Evolutionary conservation across 2,797 vertebrate genomes (phyloP), one percentile per base, ranked within the genome.

Genomic region (Liparis tanakae): DNA sequence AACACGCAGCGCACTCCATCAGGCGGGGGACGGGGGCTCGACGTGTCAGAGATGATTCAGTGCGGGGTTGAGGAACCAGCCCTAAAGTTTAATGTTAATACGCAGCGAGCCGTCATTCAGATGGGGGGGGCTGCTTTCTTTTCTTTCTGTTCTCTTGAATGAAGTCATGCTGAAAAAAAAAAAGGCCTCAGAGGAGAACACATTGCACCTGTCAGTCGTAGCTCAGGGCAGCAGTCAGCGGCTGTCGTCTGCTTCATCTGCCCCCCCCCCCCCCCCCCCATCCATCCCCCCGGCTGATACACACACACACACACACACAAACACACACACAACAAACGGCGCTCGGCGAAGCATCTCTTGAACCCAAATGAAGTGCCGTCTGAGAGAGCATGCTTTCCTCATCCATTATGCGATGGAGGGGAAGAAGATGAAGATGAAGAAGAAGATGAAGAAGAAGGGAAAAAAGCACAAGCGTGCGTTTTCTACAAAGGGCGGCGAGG

Each of bases 161-260:
- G 78, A 88, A 90, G 73, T 85, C 82, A 84, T 70, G 84, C 85
- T 79, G 86, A 90, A 91, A 87, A 39, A 58, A 22, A 39, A n/a
- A 59, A n/a, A 63, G 67, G 67, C 73, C 85, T 87, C 65, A 20
- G 78, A 83, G 85, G 69, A 74, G 76, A 79, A 74, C 86, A 79
- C 82, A 72, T 62, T 78, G 88, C 90, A 91, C 91, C 91, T 90
- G 90, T 88, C 90, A 85, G 85, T 80, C 18, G 80, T 68, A 53
- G 83, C 89, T 88, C 76, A 85, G 79, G 89, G 89, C 85, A 85
- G 85, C 82, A 67, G 69, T 71, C 65, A 67, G 72, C 85, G 58
- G 84, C 88, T 87, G 85, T 75, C 78, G 50, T 79, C 50, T 20
- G 7, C 84, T 80, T 56, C 71, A 51, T 76, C 70, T 70, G 73